Evolutionary conservation across 2,113 vertebrate species (phyloP).

Genomic region (Maccullochella peelii): DNA sequence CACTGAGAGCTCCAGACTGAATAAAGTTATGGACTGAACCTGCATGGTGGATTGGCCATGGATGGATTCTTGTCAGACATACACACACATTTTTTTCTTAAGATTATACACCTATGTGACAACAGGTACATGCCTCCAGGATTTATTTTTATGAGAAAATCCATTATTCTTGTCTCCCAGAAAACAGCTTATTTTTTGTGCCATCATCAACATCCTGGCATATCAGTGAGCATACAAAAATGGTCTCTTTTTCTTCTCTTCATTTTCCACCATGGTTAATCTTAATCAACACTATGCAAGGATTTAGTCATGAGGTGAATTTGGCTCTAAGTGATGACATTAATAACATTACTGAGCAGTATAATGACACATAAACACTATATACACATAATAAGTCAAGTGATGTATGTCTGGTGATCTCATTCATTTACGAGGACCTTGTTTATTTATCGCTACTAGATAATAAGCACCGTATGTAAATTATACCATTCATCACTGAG

Average conservation of each 20-base stretch:
- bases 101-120: not conserved
- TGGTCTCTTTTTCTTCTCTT: not conserved
- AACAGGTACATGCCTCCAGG: not conserved
- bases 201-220: constrained; percentile 5
- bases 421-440: constrained; percentile 23
- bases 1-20: constrained; percentile 22
- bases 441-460: constrained; percentile 56
- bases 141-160: not conserved
- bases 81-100: not conserved
- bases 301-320: constrained; percentile 39
- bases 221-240: not conserved
- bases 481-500: constrained; percentile 54
- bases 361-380: constrained; percentile 49
- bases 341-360: constrained; percentile 48
- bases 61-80: constrained; percentile 11
- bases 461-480: constrained; percentile 55
- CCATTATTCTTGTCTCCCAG: not conserved
- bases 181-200: not conserved
- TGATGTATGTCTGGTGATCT: constrained; percentile 53
- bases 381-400: constrained; percentile 43
- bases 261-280: constrained; percentile 22
- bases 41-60: constrained; percentile 41
- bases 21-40: constrained; percentile 34
- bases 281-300: constrained; percentile 40
- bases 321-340: constrained; percentile 39